These are phyloP conservation scores for Xanthia togata DNA, from an alignment of 2,888 invertebrate species.

Conservation along the genomic window DNA sequence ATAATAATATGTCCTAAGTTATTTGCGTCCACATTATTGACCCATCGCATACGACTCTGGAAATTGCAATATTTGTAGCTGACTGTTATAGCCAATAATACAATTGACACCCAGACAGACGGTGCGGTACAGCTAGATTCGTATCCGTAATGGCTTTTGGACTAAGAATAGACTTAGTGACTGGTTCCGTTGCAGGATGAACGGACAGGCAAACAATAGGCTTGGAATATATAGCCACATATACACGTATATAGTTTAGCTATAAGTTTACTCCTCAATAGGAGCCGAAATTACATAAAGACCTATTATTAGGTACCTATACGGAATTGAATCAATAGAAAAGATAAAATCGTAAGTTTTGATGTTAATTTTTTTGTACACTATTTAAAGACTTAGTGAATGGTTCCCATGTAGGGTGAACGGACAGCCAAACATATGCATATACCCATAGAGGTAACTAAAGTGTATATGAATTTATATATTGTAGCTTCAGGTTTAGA, in stretches of 20 bases:
- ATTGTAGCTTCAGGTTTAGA: neutral
- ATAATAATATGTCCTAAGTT: neutral
- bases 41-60: neutral
- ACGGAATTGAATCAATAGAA: neutral
- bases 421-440: neutral
- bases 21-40: conserved; percentile 1
- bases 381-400: conserved; percentile 12
- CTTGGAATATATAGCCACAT: neutral
- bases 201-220: conserved; percentile 16
- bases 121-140: neutral
- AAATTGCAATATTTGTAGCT: neutral
- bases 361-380: neutral
- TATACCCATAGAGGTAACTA: neutral
- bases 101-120: conserved; percentile 13
- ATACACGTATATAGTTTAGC: neutral
- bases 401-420: conserved; percentile 1
- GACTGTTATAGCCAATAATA: conserved; percentile 4
- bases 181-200: conserved; percentile 17
- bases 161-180: conserved; percentile 23
- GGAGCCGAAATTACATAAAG: neutral
- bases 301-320: neutral
- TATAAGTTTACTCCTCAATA: neutral
- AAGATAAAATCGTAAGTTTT: neutral
- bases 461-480: neutral
- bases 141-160: conserved; percentile 25